Evolutionary conservation across 2,797 vertebrate species (phyloP).

Genomic region (Syngnathus rostellatus): DNA sequence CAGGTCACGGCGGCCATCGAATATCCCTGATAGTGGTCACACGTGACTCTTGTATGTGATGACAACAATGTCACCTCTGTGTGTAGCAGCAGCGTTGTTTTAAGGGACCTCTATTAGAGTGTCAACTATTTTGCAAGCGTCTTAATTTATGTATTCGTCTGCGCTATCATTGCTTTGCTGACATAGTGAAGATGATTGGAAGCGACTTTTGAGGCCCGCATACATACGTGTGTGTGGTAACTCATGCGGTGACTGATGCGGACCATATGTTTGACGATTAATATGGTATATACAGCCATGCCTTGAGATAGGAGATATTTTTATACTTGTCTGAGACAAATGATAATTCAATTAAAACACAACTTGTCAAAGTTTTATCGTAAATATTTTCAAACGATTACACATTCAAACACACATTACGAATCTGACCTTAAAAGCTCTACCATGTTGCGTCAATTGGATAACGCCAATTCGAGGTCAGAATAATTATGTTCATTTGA

Average conservation of each 20-base stretch:
- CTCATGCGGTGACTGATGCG: not conserved
- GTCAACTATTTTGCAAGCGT: conserved; percentile 30
- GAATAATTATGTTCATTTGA: conserved; percentile 1
- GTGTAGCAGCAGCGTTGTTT: conserved; percentile 35
- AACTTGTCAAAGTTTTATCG: not conserved
- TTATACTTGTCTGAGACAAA: not conserved
- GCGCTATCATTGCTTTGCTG: not conserved
- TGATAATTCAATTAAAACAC: not conserved
- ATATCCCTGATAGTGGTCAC: conserved; percentile 52
- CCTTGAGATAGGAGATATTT: not conserved
- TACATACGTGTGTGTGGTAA: not conserved
- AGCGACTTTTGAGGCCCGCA: not conserved
- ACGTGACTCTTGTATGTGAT: conserved; percentile 47
- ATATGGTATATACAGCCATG: not conserved
- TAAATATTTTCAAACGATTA: not conserved
- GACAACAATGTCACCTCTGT: conserved; percentile 50
- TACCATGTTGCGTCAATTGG: not conserved
- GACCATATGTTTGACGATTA: not conserved
- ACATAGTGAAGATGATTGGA: not conserved
- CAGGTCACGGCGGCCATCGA: conserved; percentile 63
- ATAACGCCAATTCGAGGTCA: not conserved
- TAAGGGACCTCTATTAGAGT: not conserved
- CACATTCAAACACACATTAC: not conserved
- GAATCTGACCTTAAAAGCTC: not conserved
- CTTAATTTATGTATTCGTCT: conserved; percentile 17